These are phyloP conservation scores for Gambusia affinis DNA, from an alignment of 2,113 vertebrate genomes.

Conservation along the genomic window DNA sequence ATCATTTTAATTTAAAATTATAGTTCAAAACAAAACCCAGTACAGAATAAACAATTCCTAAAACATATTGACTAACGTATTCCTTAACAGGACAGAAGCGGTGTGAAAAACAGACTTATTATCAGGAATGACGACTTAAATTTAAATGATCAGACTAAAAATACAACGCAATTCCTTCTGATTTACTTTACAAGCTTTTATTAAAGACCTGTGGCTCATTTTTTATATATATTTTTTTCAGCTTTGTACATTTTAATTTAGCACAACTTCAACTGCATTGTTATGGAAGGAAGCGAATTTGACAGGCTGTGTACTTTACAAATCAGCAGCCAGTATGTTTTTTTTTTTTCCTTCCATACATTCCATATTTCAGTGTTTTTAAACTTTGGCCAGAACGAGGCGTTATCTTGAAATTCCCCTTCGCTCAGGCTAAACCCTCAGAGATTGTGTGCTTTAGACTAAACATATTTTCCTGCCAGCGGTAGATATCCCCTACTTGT, in stretches of 20 bases:
- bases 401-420: slow-evolving; percentile 57
- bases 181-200: neutral
- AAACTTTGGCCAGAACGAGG: slow-evolving; percentile 42
- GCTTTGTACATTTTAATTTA: neutral
- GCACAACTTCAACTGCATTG: neutral
- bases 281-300: neutral
- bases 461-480: slow-evolving; percentile 48
- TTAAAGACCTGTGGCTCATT: neutral
- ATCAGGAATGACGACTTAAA: too few species aligned
- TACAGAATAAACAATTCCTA: too few species aligned
- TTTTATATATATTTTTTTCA: too few species aligned
- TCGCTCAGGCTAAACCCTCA: slow-evolving; percentile 29
- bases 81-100: too few species aligned
- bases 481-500: slow-evolving; percentile 38
- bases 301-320: neutral
- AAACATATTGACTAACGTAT: too few species aligned
- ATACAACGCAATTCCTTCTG: neutral
- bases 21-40: too few species aligned
- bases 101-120: too few species aligned
- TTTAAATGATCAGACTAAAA: too few species aligned
- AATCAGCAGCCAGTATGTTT: neutral
- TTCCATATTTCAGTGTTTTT: slow-evolving; percentile 8
- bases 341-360: neutral
- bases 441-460: slow-evolving; percentile 44
- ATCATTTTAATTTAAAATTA: too few species aligned